phyloP scores from a whole-genome alignment of 2,113 vertebrate genomes.

The Guaruba guarouba region DNA sequence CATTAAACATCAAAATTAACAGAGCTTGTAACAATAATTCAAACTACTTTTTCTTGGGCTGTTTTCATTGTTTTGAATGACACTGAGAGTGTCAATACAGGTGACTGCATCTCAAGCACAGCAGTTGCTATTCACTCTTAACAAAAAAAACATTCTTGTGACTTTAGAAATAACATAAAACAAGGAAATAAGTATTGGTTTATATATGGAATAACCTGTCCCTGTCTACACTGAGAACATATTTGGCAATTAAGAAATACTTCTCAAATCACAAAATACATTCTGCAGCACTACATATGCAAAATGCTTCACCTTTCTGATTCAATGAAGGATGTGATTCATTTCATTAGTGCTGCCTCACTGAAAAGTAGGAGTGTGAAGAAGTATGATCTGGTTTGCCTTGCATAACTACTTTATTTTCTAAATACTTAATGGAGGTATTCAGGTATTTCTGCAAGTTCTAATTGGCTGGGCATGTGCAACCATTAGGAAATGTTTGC shows the following conservation, averaged over 20 bases:
- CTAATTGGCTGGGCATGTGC: too few species aligned
- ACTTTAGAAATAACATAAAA: background rate
- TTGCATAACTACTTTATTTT: background rate
- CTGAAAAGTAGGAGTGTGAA: background rate
- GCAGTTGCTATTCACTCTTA: background rate
- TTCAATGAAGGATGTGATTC: background rate
- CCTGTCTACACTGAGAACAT: background rate
- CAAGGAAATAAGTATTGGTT: background rate
- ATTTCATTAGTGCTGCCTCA: background rate
- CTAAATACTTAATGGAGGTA: background rate
- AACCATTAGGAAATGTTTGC: background rate
- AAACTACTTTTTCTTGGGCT: background rate
- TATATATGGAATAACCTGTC: background rate
- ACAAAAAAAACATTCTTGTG: background rate
- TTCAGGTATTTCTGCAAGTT: background rate
- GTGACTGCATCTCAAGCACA: background rate
- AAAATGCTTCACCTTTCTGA: background rate
- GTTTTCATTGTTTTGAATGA: background rate
- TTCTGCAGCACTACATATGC: conserved; percentile 30
- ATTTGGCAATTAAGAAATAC: background rate
- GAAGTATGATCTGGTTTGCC: background rate
- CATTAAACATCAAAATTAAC: background rate
- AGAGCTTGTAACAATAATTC: background rate
- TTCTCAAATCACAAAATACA: conserved; percentile 1
- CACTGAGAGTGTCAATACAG: background rate